A percentile compares a stretch with the other conserved stretches of the same genome.
phyloP scores from a whole-genome alignment of 92 coral and sea anemone species.

The Epizoanthus stellaris region DNA sequence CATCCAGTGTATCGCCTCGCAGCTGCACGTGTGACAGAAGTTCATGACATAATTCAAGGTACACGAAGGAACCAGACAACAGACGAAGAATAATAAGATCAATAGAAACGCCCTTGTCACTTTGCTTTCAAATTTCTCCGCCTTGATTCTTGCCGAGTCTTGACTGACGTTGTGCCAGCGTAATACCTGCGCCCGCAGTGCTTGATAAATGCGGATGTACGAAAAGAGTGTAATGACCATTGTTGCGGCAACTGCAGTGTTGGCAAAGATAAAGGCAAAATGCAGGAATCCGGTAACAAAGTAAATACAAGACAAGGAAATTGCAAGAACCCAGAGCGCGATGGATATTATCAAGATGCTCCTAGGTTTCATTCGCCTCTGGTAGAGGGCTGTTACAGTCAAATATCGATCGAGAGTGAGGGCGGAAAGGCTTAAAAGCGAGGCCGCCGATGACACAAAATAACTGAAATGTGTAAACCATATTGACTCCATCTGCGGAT shows the following conservation, averaged over 20 bases:
- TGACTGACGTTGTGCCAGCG: slow-evolving; percentile 2
- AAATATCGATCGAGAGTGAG: slow-evolving; percentile 77
- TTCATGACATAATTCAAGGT: slow-evolving; percentile 84
- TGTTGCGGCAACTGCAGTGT: slow-evolving; percentile 62
- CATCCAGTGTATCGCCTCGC: slow-evolving; percentile 82
- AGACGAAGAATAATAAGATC: slow-evolving; percentile 67
- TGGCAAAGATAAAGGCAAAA: slow-evolving; percentile 72
- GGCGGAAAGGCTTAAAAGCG: slow-evolving; percentile 78
- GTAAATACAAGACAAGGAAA: slow-evolving; percentile 53
- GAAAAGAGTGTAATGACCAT: slow-evolving; percentile 55
- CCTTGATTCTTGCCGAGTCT: slow-evolving; percentile 4
- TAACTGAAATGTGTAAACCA: slow-evolving; percentile 73
- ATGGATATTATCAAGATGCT: slow-evolving; percentile 51
- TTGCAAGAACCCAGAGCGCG: slow-evolving; percentile 61
- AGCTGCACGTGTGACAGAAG: slow-evolving; percentile 79
- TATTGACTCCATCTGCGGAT: slow-evolving; percentile 32
- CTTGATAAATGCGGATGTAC: slow-evolving; percentile 61
- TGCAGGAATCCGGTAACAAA: slow-evolving; percentile 63
- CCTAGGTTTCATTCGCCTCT: slow-evolving; percentile 48
- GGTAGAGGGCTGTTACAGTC: slow-evolving; percentile 69
- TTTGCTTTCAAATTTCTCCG: slow-evolving; percentile 54
- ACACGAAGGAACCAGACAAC: slow-evolving; percentile 83
- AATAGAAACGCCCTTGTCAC: slow-evolving; percentile 74
- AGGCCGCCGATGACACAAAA: slow-evolving; percentile 78
- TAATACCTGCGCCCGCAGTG: slow-evolving; percentile 55